Conservation (phyloP, 1,140 invertebrate species). For the Plectus sambesii region DNA sequence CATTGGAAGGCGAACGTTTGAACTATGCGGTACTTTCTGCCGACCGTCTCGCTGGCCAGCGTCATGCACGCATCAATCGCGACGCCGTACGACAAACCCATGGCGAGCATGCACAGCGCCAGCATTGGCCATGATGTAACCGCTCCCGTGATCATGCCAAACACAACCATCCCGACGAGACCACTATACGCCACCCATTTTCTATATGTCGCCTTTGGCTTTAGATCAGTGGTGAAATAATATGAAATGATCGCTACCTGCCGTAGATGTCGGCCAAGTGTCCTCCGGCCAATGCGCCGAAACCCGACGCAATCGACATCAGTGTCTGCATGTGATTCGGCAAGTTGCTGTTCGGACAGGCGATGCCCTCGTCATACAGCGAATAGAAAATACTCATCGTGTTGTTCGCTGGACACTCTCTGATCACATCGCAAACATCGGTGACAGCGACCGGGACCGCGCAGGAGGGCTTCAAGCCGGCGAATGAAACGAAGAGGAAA, state of each 20-base stretch:
- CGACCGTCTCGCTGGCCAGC: slow-evolving; percentile 30
- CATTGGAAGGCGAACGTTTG: slow-evolving; percentile 35
- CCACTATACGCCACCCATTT: slow-evolving; percentile 33
- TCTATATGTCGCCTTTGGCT: too few species aligned
- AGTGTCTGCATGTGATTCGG: slow-evolving; percentile 33
- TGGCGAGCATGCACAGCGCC: slow-evolving; percentile 29
- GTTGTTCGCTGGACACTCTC: slow-evolving; percentile 19
- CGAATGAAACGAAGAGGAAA: slow-evolving; percentile 33
- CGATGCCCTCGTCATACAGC: slow-evolving; percentile 27
- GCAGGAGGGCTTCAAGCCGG: slow-evolving; percentile 23
- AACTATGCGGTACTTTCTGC: slow-evolving; percentile 31
- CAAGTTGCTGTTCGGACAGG: slow-evolving; percentile 27
- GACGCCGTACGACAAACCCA: slow-evolving; percentile 29
- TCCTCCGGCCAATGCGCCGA: slow-evolving; percentile 30
- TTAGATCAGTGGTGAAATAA: slow-evolving; percentile 19
- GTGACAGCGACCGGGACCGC: slow-evolving; percentile 10
- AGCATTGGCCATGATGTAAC: slow-evolving; percentile 23
- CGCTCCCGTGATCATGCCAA: slow-evolving; percentile 29
- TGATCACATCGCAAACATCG: slow-evolving; percentile 13
- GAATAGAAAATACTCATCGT: slow-evolving; percentile 20
- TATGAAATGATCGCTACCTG: slow-evolving; percentile 19
- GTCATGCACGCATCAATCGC: slow-evolving; percentile 30
- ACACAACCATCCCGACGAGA: slow-evolving; percentile 21
- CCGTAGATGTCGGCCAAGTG: slow-evolving; percentile 31
- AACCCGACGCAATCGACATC: slow-evolving; percentile 32